Evolutionary conservation across 2,888 invertebrate species (phyloP), one percentile per base, ranked within the genome.

Genomic region (Prosopocoilus inquinatus): DNA sequence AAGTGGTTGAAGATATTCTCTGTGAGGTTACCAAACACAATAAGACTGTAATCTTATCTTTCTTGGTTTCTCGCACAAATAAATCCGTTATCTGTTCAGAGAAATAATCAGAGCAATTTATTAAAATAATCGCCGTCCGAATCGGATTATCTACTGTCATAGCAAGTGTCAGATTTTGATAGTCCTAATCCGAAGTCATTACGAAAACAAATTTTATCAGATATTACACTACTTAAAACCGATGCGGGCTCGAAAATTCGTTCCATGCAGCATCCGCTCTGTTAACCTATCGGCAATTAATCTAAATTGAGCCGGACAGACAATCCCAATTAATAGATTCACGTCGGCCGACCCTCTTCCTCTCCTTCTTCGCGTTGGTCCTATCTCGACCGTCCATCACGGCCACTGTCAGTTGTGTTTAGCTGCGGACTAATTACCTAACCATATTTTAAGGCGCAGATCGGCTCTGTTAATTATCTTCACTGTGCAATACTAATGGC

Each of bases 271-370:
- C 44, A 41, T 41, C 49, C 46, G 34, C 33, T 33, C 47, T 38
- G 28, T 48, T 48, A 58, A 68, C 66, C 70, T 72, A 73, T 73
- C 73, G 70, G 70, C 72, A 72, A 74, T 74, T 74, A 74, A 74
- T 74, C 74, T 73, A 74, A 73, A 74, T 73, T 72, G 71, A 73
- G 67, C 67, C 65, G 63, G 70, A 70, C 72, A 71, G 70, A 70
- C 70, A 70, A 70, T 70, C 69, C 71, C 70, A 72, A 72, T 72
- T 72, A 72, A 72, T 72, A 71, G 70, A 72, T 67, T 53, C 55
- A 59, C 51, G 51, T 50, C 51, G 46, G 16, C 13, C 16, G 48
- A 54, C 28, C 15, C 38, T 43, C 43, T 16, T 32, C 34, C 20
- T 28, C 46, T 38, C 43, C 15, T 16, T 15, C 33, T 34, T 9